These are phyloP conservation scores for Galaxea fascicularis DNA, from an alignment of 92 coral and sea anemone species.

Conservation along the genomic window DNA sequence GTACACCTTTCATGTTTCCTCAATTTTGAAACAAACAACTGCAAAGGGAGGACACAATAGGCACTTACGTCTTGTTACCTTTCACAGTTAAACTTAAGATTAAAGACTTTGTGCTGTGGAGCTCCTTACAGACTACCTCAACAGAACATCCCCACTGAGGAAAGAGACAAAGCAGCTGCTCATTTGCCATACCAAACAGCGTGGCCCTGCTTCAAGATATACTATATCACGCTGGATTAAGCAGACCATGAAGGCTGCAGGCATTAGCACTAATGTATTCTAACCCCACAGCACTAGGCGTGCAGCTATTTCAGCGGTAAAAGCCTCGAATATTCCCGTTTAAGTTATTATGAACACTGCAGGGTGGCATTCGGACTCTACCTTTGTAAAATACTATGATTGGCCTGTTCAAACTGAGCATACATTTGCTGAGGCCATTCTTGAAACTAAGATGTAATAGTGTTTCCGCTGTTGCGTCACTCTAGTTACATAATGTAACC, in stretches of 20 bases:
- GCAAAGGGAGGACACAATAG: slow-evolving; percentile 52
- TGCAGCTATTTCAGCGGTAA: slow-evolving; percentile 65
- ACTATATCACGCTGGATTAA: slow-evolving; percentile 64
- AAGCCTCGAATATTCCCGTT: slow-evolving; percentile 50
- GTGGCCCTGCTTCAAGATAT: slow-evolving; percentile 73
- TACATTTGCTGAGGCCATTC: no score
- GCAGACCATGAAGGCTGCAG: slow-evolving; percentile 60
- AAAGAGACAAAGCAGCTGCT: slow-evolving; percentile 66
- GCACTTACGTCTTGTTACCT: slow-evolving; percentile 50
- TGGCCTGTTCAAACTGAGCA: no score
- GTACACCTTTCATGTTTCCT: slow-evolving; percentile 42
- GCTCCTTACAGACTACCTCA: slow-evolving; percentile 47
- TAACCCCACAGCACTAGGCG: slow-evolving; percentile 68
- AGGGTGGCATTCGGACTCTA: slow-evolving; percentile 66
- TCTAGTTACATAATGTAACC: no score
- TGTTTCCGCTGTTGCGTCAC: no score
- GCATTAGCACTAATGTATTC: slow-evolving; percentile 47
- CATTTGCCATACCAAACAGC: slow-evolving; percentile 67
- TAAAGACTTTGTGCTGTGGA: slow-evolving; percentile 53
- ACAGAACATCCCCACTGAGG: slow-evolving; percentile 59
- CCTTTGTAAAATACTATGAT: slow-evolving; percentile 60
- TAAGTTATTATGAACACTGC: slow-evolving; percentile 63
- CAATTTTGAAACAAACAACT: slow-evolving; percentile 57
- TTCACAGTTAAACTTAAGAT: slow-evolving; percentile 34
- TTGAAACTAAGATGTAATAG: no score